Percentiles rank a stretch among this genome's conserved stretches.
These are phyloP conservation scores for Bombus sibiricus DNA, from an alignment of 1,140 invertebrate genomes.

Conservation along the genomic window DNA sequence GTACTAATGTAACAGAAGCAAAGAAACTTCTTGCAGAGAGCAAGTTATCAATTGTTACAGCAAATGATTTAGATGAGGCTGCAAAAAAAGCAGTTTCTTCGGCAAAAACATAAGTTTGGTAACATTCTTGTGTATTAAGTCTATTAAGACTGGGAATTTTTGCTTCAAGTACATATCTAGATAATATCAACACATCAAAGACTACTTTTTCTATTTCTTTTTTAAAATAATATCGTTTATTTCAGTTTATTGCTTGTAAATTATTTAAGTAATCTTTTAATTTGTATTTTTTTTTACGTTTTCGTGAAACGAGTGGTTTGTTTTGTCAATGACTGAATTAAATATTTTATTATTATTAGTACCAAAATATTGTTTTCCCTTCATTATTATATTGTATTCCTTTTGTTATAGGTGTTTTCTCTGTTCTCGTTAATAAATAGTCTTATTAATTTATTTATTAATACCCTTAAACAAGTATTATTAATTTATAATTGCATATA, in stretches of 20 bases:
- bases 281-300: background rate
- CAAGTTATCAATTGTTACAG: slow-evolving; percentile 91
- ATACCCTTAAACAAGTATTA: background rate
- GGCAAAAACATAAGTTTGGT: slow-evolving; percentile 76
- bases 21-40: slow-evolving; percentile 91
- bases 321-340: background rate
- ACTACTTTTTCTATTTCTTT: background rate
- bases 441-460: background rate
- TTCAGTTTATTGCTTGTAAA: background rate
- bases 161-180: slow-evolving; percentile 3
- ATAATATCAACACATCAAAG: background rate
- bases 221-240: background rate
- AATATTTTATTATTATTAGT: background rate
- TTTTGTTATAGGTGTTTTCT: background rate
- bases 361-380: background rate
- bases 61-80: slow-evolving; percentile 95
- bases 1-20: slow-evolving; percentile 88
- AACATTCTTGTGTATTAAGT: background rate
- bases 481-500: background rate
- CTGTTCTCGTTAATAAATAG: background rate
- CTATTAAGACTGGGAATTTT: slow-evolving; percentile 33
- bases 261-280: background rate
- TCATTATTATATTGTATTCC: background rate
- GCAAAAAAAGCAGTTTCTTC: slow-evolving; percentile 92
- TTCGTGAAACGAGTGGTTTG: background rate